These are phyloP conservation scores for Nothobranchius furzeri DNA, from an alignment of 2,113 vertebrate species.

Conservation along the genomic window DNA sequence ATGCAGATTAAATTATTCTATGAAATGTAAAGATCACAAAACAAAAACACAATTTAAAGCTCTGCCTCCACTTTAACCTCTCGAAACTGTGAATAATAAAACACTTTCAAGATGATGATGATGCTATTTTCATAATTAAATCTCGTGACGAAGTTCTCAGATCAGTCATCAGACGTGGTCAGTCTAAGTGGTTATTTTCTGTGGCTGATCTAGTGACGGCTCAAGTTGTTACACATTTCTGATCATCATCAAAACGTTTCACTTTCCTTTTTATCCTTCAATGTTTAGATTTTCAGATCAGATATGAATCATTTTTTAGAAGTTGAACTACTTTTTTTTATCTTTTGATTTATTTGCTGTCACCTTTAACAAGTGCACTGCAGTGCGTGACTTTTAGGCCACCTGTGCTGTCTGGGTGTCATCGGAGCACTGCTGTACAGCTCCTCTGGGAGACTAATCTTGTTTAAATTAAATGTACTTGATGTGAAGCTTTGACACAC, in stretches of 20 bases:
- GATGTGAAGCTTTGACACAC: too few species aligned
- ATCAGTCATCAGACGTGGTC: slow-evolving; percentile 13
- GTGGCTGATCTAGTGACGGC: slow-evolving; percentile 10
- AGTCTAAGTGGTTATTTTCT: slow-evolving; percentile 5
- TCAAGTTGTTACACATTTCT: slow-evolving; percentile 14
- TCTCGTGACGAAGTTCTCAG: slow-evolving; percentile 30
- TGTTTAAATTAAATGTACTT: not conserved
- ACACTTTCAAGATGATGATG: not conserved
- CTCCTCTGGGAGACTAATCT: not conserved
- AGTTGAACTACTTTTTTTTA: too few species aligned
- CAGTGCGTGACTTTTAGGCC: too few species aligned
- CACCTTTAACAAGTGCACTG: too few species aligned
- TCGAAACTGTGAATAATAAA: not conserved
- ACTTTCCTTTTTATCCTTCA: not conserved
- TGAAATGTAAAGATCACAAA: not conserved
- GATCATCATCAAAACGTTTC: not conserved
- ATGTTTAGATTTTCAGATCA: not conserved
- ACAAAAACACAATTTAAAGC: not conserved
- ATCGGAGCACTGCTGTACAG: not conserved
- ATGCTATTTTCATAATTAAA: not conserved
- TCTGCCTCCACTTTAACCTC: too few species aligned
- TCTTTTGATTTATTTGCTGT: too few species aligned
- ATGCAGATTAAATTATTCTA: not conserved
- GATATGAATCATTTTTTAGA: too few species aligned
- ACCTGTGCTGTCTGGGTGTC: not conserved